Conservation (phyloP, 2,113 vertebrate genomes). For the Vidua chalybeata region DNA sequence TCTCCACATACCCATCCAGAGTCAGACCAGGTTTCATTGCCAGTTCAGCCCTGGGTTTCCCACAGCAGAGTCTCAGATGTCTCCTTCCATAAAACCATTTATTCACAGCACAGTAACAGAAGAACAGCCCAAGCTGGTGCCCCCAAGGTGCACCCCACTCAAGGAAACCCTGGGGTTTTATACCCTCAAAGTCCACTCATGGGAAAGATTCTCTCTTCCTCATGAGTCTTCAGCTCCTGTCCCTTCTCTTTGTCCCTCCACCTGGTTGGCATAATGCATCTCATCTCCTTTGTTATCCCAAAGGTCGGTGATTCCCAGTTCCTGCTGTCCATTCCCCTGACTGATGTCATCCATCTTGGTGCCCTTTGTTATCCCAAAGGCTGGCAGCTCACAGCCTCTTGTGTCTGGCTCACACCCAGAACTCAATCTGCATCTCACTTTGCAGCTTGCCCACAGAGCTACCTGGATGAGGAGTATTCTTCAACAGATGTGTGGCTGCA, state of each 20-base stretch:
- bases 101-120: not conserved
- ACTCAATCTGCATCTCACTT: not conserved
- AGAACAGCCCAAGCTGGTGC: accelerated
- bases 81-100: not conserved
- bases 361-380: not conserved
- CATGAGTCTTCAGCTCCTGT: accelerated
- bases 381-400: not conserved
- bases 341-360: not conserved
- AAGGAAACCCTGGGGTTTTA: not conserved
- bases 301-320: accelerated
- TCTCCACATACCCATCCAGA: not conserved
- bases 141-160: not conserved
- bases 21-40: not conserved
- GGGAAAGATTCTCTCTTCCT: not conserved
- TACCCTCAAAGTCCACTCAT: accelerated
- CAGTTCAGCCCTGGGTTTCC: accelerated
- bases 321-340: not conserved
- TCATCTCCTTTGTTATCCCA: not conserved
- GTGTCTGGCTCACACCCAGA: not conserved
- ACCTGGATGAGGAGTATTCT: accelerated
- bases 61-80: not conserved
- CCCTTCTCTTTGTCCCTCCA: not conserved
- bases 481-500: not conserved
- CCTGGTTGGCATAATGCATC: not conserved
- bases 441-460: not conserved